Conservation (phyloP, 2,888 invertebrate genomes). For the Drosophila melanocephala region DNA sequence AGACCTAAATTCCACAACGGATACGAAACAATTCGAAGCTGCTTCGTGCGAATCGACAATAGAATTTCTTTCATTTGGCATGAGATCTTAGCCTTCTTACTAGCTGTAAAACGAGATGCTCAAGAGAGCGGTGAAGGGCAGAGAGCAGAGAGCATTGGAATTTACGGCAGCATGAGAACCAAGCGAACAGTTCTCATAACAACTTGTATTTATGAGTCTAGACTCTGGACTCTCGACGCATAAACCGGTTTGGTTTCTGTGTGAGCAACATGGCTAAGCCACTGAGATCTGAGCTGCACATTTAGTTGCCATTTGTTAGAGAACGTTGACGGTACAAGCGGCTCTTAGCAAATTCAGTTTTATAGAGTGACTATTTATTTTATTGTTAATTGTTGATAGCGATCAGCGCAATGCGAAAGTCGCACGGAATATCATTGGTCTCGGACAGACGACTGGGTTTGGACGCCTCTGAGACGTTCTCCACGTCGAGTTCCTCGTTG, state of each 20-base stretch:
- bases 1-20: background rate
- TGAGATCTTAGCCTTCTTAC: background rate
- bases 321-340: slow-evolving; percentile 27
- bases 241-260: slow-evolving; percentile 45
- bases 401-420: slow-evolving; percentile 63
- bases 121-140: slow-evolving; percentile 35
- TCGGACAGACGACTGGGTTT: slow-evolving; percentile 44
- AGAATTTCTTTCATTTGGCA: slow-evolving; percentile 6
- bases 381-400: slow-evolving; percentile 4
- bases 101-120: slow-evolving; percentile 26
- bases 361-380: background rate
- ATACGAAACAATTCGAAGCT: background rate
- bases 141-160: slow-evolving; percentile 30
- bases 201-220: slow-evolving; percentile 5
- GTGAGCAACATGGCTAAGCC: slow-evolving; percentile 18
- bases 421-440: slow-evolving; percentile 53
- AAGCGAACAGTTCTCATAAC: background rate
- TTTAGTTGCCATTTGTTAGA: slow-evolving; percentile 48
- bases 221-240: slow-evolving; percentile 1
- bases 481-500: slow-evolving; percentile 79
- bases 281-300: slow-evolving; percentile 28
- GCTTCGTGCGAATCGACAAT: slow-evolving; percentile 10
- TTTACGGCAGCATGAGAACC: slow-evolving; percentile 36
- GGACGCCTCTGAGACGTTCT: slow-evolving; percentile 78
- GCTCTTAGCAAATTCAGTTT: slow-evolving; percentile 10